Conservation (phyloP, 2,888 invertebrate species). For the Drosophila incognita region DNA sequence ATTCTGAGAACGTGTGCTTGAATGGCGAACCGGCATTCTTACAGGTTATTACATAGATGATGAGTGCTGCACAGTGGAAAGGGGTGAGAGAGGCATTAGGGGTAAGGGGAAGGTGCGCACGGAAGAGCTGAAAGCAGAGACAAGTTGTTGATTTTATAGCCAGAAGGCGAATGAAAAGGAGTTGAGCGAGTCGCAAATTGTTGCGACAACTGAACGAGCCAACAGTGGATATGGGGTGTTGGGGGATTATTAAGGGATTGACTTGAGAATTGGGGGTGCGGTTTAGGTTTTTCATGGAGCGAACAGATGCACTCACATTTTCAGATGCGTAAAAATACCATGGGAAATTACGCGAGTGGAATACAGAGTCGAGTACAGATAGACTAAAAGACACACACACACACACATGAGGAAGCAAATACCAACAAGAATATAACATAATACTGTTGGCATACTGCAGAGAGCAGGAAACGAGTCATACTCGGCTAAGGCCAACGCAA, state of each 20-base stretch:
- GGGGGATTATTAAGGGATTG: not conserved
- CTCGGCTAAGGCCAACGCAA: slow-evolving; percentile 65
- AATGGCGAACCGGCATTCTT: slow-evolving; percentile 15
- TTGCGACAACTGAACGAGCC: slow-evolving; percentile 50
- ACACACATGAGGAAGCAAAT: slow-evolving; percentile 10
- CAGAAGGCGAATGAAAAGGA: slow-evolving; percentile 38
- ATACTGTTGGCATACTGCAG: slow-evolving; percentile 69
- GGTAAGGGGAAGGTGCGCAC: not conserved
- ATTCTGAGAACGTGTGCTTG: slow-evolving; percentile 7
- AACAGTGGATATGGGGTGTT: slow-evolving; percentile 24
- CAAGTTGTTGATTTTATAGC: slow-evolving; percentile 62
- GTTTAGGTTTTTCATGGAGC: slow-evolving; percentile 17
- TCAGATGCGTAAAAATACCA: slow-evolving; percentile 67
- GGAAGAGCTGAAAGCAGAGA: slow-evolving; percentile 13
- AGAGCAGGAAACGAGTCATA: slow-evolving; percentile 20
- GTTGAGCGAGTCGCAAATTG: slow-evolving; percentile 46
- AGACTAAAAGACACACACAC: not conserved
- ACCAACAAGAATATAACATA: slow-evolving; percentile 48
- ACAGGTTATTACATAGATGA: slow-evolving; percentile 40
- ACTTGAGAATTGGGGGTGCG: not conserved
- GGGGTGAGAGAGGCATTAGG: not conserved
- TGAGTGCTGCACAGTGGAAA: slow-evolving; percentile 14
- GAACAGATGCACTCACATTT: slow-evolving; percentile 68
- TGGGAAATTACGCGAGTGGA: slow-evolving; percentile 79
- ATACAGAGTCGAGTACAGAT: slow-evolving; percentile 45